These are phyloP conservation scores for Troilus luridus DNA, from an alignment of 2,888 invertebrate genomes.

Conservation along the genomic window DNA sequence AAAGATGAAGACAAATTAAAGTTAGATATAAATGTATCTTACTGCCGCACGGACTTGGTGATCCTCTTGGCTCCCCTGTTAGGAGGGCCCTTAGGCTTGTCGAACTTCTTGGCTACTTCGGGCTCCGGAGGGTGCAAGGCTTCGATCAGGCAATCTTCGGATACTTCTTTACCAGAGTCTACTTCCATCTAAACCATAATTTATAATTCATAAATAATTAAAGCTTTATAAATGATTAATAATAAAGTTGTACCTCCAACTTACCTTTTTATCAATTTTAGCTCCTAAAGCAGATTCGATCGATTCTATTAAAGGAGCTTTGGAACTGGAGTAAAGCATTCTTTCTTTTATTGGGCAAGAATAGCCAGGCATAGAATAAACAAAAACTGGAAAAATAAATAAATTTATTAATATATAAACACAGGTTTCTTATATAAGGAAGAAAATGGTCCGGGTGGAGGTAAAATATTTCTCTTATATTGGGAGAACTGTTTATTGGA, in stretches of 20 bases:
- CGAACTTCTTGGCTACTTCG: conserved; percentile 77
- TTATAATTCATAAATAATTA: background rate
- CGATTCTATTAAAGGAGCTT: conserved; percentile 88
- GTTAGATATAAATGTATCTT: conserved; percentile 47
- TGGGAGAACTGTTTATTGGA: no score
- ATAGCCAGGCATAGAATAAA: conserved; percentile 99
- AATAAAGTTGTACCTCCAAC: background rate
- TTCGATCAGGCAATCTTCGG: conserved; percentile 90
- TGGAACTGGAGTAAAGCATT: conserved; percentile 99
- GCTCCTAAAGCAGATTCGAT: conserved; percentile 83
- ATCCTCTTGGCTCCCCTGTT: conserved; percentile 92
- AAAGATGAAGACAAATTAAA: conserved; percentile 6
- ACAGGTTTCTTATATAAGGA: background rate
- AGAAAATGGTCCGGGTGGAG: no score
- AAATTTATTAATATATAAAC: conserved; percentile 31
- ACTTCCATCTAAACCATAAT: conserved; percentile 84
- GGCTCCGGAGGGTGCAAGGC: conserved; percentile 87
- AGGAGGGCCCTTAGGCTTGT: conserved; percentile 96
- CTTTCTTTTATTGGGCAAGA: conserved; percentile 95
- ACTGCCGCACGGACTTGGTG: conserved; percentile 73
- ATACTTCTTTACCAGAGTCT: conserved; percentile 90
- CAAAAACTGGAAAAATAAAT: conserved; percentile 82
- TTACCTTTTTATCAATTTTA: conserved; percentile 88
- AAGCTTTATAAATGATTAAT: background rate
- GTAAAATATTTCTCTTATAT: no score